Evolutionary conservation across 2,113 vertebrate species (phyloP).

Genomic region (Okapia johnstoni): DNA sequence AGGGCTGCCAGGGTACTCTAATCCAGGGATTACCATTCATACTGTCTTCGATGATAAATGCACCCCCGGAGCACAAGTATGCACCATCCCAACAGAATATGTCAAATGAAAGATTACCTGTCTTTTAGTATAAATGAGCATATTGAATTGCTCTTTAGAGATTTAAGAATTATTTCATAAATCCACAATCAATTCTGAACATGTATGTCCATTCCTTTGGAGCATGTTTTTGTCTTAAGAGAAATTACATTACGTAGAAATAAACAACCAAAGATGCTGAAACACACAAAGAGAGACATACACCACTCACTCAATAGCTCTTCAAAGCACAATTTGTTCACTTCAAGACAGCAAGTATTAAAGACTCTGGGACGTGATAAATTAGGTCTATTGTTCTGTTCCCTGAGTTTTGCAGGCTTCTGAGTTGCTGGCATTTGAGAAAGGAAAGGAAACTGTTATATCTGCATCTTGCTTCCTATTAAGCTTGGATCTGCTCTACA

Average conservation of each 20-base stretch:
- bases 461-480: background rate
- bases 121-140: slow-evolving; percentile 34
- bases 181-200: slow-evolving; percentile 16
- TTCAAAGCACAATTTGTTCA: background rate
- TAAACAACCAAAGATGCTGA: background rate
- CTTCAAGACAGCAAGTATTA: background rate
- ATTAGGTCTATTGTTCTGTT: background rate
- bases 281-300: background rate
- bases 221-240: slow-evolving; percentile 17
- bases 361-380: background rate
- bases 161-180: slow-evolving; percentile 43
- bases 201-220: slow-evolving; percentile 19
- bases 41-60: slow-evolving; percentile 30
- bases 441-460: background rate
- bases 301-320: background rate
- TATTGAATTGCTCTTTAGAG: slow-evolving; percentile 29
- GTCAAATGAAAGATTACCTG: slow-evolving; percentile 47
- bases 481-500: background rate
- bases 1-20: background rate
- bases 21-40: slow-evolving; percentile 4
- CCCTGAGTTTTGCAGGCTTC: background rate
- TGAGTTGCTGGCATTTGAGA: background rate
- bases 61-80: background rate
- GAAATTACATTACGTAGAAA: slow-evolving; percentile 33
- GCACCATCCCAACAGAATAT: slow-evolving; percentile 3